A percentile compares a stretch with the other conserved stretches of the same genome.
These are phyloP conservation scores for Neofelis nebulosa DNA, from an alignment of 2,113 vertebrate species.

Conservation along the genomic window DNA sequence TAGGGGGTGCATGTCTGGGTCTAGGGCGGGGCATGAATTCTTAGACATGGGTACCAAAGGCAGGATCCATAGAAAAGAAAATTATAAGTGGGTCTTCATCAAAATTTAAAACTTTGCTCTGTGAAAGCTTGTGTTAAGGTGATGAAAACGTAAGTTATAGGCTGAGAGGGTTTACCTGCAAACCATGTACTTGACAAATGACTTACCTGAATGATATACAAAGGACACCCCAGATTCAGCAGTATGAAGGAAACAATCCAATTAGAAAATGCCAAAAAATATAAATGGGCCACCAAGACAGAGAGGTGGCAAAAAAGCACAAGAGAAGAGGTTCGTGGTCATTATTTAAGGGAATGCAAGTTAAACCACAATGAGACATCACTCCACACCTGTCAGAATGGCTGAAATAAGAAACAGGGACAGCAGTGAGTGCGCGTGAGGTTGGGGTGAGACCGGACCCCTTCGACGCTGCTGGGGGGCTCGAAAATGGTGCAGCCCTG, in stretches of 20 bases:
- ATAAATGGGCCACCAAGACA: neutral
- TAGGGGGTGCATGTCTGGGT: neutral
- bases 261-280: neutral
- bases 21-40: neutral
- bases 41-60: neutral
- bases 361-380: neutral
- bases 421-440: too few relatives aligned
- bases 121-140: too few relatives aligned
- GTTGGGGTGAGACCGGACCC: too few relatives aligned
- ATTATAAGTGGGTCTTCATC: accelerated
- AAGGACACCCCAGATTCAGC: neutral
- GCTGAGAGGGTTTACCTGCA: neutral
- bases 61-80: neutral
- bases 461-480: neutral
- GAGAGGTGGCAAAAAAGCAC: neutral
- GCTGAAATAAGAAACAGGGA: neutral
- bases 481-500: neutral
- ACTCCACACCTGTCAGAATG: neutral
- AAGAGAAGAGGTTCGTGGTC: neutral
- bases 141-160: neutral
- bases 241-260: neutral
- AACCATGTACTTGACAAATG: neutral
- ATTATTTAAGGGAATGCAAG: neutral
- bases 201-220: neutral
- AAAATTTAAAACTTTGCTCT: neutral